phyloP scores from a whole-genome alignment of 2,797 vertebrate species.

The Triplophysa yarkandensis region DNA sequence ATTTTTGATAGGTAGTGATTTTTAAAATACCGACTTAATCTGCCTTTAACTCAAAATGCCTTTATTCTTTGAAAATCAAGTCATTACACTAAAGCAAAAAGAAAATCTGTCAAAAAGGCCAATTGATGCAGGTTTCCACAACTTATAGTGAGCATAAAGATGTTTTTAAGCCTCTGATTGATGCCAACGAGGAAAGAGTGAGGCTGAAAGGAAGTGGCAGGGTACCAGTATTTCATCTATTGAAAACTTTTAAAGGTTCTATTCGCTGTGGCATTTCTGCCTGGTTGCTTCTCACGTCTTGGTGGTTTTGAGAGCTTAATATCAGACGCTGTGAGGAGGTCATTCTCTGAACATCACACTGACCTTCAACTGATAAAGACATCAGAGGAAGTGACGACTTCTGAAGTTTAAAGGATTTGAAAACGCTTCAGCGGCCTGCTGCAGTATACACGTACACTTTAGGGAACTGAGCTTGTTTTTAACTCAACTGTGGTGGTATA shows the following conservation, averaged over 20 bases:
- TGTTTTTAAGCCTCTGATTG: not conserved
- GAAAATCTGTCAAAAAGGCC: slow-evolving; percentile 13
- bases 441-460: too few species aligned
- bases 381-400: slow-evolving; percentile 32
- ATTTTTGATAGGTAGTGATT: too few species aligned
- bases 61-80: slow-evolving; percentile 32
- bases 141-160: not conserved
- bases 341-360: slow-evolving; percentile 18
- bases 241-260: slow-evolving; percentile 27
- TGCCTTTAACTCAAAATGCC: slow-evolving; percentile 12
- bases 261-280: slow-evolving; percentile 22
- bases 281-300: slow-evolving; percentile 8
- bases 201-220: slow-evolving; percentile 13
- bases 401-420: slow-evolving; percentile 3
- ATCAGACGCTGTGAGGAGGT: slow-evolving; percentile 11
- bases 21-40: slow-evolving; percentile 1
- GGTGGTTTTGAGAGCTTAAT: slow-evolving; percentile 25
- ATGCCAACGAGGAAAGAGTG: not conserved
- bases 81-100: not conserved
- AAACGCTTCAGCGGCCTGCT: not conserved
- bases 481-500: not conserved
- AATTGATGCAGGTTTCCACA: slow-evolving; percentile 21
- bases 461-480: not conserved
- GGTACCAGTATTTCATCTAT: slow-evolving; percentile 25
- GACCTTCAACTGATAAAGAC: slow-evolving; percentile 40